Percentiles rank a stretch among this genome's conserved stretches.
Conservation (phyloP, 2,797 vertebrate species). For the Avahi laniger region DNA sequence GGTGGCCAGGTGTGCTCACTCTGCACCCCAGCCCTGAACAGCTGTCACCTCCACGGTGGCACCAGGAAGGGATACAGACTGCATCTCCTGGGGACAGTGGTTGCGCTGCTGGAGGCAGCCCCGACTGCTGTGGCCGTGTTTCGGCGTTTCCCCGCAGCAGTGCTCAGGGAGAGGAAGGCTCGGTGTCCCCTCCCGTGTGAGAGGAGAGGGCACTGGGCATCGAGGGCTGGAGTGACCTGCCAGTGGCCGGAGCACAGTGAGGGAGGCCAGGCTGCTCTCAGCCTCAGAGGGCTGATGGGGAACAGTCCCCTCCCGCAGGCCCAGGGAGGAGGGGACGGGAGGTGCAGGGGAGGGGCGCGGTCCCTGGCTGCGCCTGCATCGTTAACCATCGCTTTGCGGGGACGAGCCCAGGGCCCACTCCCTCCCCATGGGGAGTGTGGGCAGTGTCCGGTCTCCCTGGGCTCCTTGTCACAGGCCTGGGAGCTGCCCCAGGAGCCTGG, state of each 20-base stretch:
- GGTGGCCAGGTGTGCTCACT: fast-evolving
- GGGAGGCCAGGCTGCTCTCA: neutral
- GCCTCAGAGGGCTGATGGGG: neutral
- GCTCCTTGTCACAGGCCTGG: neutral
- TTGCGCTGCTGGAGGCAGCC: no score
- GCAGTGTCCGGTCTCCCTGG: neutral
- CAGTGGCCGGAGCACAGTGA: neutral
- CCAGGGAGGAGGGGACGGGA: fast-evolving
- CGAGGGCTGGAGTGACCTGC: neutral
- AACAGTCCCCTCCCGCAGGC: neutral
- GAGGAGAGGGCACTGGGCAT: neutral
- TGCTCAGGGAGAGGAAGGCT: fast-evolving
- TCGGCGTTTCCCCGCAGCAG: fast-evolving
- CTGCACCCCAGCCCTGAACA: fast-evolving
- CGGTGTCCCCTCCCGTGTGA: fast-evolving
- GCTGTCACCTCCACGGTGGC: fast-evolving
- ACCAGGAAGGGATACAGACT: neutral
- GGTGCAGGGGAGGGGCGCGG: fast-evolving
- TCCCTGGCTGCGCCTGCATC: fast-evolving
- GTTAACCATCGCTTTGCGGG: fast-evolving
- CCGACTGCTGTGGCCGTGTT: fast-evolving
- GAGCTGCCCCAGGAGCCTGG: neutral
- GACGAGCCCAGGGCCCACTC: neutral
- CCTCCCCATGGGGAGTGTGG: neutral
- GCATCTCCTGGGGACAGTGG: neutral